Evolutionary conservation across 2,797 vertebrate genomes (phyloP), one percentile per base, ranked within the genome.

Genomic region (Eulemur mongoz): DNA sequence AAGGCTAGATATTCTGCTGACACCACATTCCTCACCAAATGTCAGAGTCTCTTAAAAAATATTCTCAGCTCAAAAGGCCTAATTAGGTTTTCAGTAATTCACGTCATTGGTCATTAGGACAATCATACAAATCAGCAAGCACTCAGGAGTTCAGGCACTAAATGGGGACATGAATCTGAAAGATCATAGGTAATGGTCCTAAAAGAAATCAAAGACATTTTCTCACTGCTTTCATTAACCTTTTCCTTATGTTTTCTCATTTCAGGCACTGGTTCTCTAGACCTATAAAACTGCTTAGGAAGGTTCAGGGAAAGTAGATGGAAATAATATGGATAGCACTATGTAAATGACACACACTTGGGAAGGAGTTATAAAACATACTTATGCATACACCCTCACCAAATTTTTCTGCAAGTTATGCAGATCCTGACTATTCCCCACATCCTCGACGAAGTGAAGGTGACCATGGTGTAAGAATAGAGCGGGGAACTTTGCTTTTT

Each of bases 51-150:
- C 86, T 96, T 83, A 92, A 97, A 97, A 98, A 96, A 88, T 97
- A 92, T 88, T 96, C 91, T 97, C 90, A 95, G 96, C 97, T 98
- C 98, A 97, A 97, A 97, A 97, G 96, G 59, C 76, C 96, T 98
- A 98, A 98, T 98, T 97, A 97, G 90, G 95, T 98, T 98, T 97
- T 97, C 94, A 96, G 93, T 97, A 97, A 97, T 97, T 98, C 97
- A 97, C 96, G 97, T 95, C 91, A 95, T 83, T 97, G 96, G 97
- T 97, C 97, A 98, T 98, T 98, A 97, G 97, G 57, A 88, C 69
- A 92, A 83, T 94, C 94, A 89, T 82, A 89, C 80, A 97, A 96
- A 96, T 95, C 96, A 96, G 95, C 73, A 94, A 67, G 87, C 59
- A 65, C 88, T 95, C 52, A 63, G 91, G 76, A 92, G 80, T 73